Conservation (phyloP, 1,140 invertebrate genomes). For the Monochamus saltuarius region DNA sequence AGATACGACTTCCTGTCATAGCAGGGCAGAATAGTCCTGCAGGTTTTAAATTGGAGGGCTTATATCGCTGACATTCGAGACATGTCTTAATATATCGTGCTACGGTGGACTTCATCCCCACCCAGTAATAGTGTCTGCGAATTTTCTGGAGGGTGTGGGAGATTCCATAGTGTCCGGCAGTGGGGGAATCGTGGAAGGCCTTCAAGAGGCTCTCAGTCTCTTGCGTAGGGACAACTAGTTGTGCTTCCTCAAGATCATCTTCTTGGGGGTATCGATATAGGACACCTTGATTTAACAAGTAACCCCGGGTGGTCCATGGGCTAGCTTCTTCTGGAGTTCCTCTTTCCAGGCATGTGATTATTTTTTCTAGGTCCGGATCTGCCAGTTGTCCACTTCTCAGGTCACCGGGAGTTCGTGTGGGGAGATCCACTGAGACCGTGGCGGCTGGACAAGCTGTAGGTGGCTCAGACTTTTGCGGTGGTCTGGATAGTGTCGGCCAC, state of each 20-base stretch:
- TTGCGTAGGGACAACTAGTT: slow-evolving; percentile 35
- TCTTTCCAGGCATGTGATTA: too few species aligned
- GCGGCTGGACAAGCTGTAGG: slow-evolving; percentile 15
- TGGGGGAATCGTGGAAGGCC: slow-evolving; percentile 33
- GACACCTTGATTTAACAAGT: slow-evolving; percentile 37
- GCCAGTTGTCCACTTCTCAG: too few species aligned
- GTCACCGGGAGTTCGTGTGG: too few species aligned
- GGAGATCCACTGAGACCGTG: slow-evolving; percentile 27
- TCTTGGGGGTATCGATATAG: slow-evolving; percentile 33
- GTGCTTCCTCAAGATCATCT: slow-evolving; percentile 38
- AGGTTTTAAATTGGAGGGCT: too few species aligned
- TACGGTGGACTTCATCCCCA: not conserved
- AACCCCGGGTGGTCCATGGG: slow-evolving; percentile 22
- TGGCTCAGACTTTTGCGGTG: not conserved
- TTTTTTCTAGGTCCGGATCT: too few species aligned
- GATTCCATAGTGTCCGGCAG: slow-evolving; percentile 38
- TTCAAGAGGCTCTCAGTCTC: slow-evolving; percentile 23
- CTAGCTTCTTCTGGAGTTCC: not conserved
- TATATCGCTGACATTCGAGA: not conserved
- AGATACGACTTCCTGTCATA: too few species aligned
- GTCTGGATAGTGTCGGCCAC: slow-evolving; percentile 26
- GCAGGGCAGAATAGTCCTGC: too few species aligned
- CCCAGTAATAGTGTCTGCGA: slow-evolving; percentile 1
- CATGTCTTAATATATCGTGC: slow-evolving; percentile 5
- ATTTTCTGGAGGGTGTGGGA: slow-evolving; percentile 8